Base-by-base conservation (phyloP, 2,113 vertebrate species). In the Saguinus midas region DNA sequence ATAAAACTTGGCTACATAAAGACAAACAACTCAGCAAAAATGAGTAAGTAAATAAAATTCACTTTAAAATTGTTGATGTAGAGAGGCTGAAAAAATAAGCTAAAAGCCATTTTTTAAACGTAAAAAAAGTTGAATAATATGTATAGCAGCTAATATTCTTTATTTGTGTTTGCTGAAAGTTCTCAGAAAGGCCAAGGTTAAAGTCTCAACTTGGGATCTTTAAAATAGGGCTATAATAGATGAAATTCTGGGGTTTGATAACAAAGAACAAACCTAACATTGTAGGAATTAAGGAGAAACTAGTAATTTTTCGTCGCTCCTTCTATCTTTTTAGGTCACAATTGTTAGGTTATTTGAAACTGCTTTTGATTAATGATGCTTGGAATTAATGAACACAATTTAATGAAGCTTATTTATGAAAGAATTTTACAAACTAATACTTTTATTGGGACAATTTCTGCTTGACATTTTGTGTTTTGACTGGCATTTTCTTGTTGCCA, bases 401-500 rank as follows among this genome's bases (percentile, higher is more conserved):
- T 68, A 92, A n/a, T 87, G 66, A 97, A 97, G 82, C 85, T 96
- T 97, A 96, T 96, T 97, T 98, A 94, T 83, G 76, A 97, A 57
- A 73, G 95, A 82, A 93, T 98, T 95, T 97, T 96, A 85, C 40
- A 97, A 97, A 95, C 0, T 50, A 98, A 98, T 98, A 98, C 95
- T 94, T 98, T 98, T 98, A 98, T 97, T 98, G 97, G 97, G 97
- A 98, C 96, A 97, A 97, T 96, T 98, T 98, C 94, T 98, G 87
- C 97, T 97, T 98, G 98, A 98, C 98, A 98, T 99, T 99, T 99
- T 98, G 92, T 98, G 87, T 98, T 98, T 96, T 95, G 98, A 99
- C 98, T 99, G 99, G 98, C 99, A 99, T 99, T 99, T 99, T 94
- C 92, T 98, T 87, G 96, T 98, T 98, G 98, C 98, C 99, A 99